Evolutionary conservation across 2,797 vertebrate species (phyloP), one percentile per base, ranked within the genome.

Genomic region (Typhlichthys subterraneus): DNA sequence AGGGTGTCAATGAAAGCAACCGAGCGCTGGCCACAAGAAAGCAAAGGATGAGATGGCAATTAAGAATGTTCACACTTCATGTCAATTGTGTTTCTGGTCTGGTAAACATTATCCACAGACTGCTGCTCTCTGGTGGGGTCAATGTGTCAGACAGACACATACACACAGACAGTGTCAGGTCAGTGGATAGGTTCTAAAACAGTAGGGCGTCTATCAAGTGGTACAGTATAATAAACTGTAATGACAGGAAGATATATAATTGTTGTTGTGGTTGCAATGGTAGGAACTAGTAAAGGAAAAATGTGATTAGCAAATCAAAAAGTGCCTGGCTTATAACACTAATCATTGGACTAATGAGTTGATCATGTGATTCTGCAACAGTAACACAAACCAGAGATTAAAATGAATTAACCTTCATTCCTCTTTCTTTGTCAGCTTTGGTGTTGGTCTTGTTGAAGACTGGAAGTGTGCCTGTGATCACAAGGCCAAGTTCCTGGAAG

Each of bases 381-480:
- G 51, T 53, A 0, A n/a, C 59, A 31, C 14, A 11, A 67, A 11
- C 19, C 9, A 42, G 5, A 48, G n/a, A 45, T 8, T 10, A 59
- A 15, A 15, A 14, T 33, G 2, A 10, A 52, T 10, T 42, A 66
- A 92, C 91, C 87, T 91, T 89, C 46, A 82, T 76, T 59, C 92
- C 91, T 1, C 52, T 72, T 64, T 86, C 90, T 61, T 89, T 89
- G 79, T 90, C 91, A 73, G 88, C 91, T 66, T 73, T 87, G 42
- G 65, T 86, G 59, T 56, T 55, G 2, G 97, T 98, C 81, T 95
- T 92, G 82, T 99, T 99, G 91, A 99, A 99, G 82, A 99, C 97
- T 2, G 97, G 97, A 68, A 99, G 87, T 1, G 97, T 99, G 86
- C 97, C 97, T 63, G 97, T 99, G 88, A 99, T 99, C 80, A 99